These are phyloP conservation scores for Yponomeuta sedellus DNA, from an alignment of 2,888 invertebrate genomes.

Conservation along the genomic window DNA sequence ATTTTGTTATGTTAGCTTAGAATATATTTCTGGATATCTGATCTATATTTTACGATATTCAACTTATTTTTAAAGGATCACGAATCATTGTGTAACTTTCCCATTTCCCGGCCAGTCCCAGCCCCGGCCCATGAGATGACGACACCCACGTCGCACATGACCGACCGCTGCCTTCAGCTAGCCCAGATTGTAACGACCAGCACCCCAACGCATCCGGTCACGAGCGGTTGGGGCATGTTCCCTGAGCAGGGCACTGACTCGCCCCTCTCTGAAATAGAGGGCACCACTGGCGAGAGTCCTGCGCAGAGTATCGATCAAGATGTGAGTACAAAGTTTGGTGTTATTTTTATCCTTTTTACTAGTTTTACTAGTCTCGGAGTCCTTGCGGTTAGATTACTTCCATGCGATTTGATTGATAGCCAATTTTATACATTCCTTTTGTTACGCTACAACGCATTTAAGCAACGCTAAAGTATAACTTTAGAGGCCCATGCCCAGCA, in stretches of 20 bases:
- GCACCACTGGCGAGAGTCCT: constrained; percentile 43
- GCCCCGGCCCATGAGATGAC: constrained; percentile 47
- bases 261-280: constrained; percentile 66
- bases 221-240: constrained; percentile 55
- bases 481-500: too few species aligned
- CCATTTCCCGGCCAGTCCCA: constrained; percentile 28
- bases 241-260: constrained; percentile 58
- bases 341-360: too few species aligned
- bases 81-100: too few species aligned
- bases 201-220: constrained; percentile 56
- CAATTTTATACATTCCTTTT: too few species aligned
- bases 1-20: too few species aligned
- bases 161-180: constrained; percentile 43
- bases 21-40: too few species aligned
- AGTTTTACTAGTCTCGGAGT: not conserved
- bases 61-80: too few species aligned
- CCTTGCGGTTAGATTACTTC: too few species aligned
- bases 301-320: constrained; percentile 49
- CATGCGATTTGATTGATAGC: too few species aligned
- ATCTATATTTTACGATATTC: too few species aligned
- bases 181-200: constrained; percentile 58
- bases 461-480: too few species aligned
- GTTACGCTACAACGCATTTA: too few species aligned
- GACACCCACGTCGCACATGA: constrained; percentile 56
- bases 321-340: constrained; percentile 28